A percentile compares a stretch with the other conserved stretches of the same genome.
These are phyloP conservation scores for Cerastis rubricosa DNA, from an alignment of 2,888 invertebrate species.

Conservation along the genomic window DNA sequence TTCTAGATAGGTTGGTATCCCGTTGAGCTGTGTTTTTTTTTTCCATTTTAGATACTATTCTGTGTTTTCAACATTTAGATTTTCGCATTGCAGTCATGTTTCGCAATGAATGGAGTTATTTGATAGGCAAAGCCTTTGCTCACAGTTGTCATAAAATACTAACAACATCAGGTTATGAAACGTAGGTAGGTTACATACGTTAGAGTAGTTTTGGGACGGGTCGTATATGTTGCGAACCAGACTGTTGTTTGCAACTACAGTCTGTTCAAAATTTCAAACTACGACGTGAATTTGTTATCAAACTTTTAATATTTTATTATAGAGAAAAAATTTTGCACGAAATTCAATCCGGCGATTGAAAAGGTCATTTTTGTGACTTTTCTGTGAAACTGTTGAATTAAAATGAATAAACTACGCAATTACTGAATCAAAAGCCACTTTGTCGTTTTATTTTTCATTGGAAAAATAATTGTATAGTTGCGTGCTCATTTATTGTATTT, in stretches of 20 bases:
- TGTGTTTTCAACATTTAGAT: too few relatives aligned
- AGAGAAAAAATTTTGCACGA: slow-evolving; percentile 15
- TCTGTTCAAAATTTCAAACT: slow-evolving; percentile 36
- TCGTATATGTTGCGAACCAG: slow-evolving; percentile 17
- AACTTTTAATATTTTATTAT: slow-evolving; percentile 13
- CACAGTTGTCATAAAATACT: slow-evolving; percentile 11
- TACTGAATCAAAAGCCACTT: not conserved
- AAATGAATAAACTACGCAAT: slow-evolving; percentile 1
- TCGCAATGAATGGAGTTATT: not conserved
- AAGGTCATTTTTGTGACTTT: slow-evolving; percentile 4
- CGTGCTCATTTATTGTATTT: not conserved
- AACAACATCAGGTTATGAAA: slow-evolving; percentile 27
- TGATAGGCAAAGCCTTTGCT: slow-evolving; percentile 10
- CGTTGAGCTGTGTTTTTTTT: too few relatives aligned
- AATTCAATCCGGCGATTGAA: slow-evolving; percentile 23
- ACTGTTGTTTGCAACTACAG: slow-evolving; percentile 35
- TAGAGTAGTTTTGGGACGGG: slow-evolving; percentile 12
- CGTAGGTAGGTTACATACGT: not conserved
- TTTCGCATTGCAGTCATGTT: not conserved
- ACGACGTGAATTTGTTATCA: slow-evolving; percentile 27
- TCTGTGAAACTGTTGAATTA: slow-evolving; percentile 8
- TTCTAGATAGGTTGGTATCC: too few relatives aligned
- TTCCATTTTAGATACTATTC: too few relatives aligned
- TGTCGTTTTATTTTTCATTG: not conserved
- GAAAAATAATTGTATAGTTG: not conserved